phyloP scores from a whole-genome alignment of 2,888 invertebrate species.

The Scrobipalpa atriplicella region DNA sequence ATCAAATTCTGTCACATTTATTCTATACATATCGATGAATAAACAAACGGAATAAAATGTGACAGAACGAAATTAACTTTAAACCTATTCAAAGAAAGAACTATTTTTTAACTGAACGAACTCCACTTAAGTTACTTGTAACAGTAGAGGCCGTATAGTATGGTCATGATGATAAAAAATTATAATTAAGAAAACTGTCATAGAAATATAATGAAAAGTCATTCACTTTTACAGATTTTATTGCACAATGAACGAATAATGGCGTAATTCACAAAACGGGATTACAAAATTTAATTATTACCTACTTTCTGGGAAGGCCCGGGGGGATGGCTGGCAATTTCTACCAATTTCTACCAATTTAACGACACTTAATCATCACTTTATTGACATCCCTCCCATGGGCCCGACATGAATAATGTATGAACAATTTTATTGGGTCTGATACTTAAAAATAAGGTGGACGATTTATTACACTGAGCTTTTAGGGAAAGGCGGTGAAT shows the following conservation, averaged over 20 bases:
- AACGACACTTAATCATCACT: slow-evolving; percentile 44
- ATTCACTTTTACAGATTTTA: slow-evolving; percentile 8
- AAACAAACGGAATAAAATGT: too few relatives aligned
- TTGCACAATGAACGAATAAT: neutral
- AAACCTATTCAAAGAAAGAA: too few relatives aligned
- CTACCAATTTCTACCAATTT: slow-evolving; percentile 39
- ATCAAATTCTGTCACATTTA: too few relatives aligned
- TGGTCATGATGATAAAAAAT: too few relatives aligned
- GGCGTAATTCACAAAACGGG: slow-evolving; percentile 41
- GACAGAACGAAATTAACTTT: too few relatives aligned
- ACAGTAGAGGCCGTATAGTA: too few relatives aligned
- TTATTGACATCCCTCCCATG: slow-evolving; percentile 35
- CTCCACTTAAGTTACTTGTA: too few relatives aligned
- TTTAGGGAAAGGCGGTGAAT: slow-evolving; percentile 29
- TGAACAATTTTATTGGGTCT: slow-evolving; percentile 32
- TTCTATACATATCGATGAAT: too few relatives aligned
- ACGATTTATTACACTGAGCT: slow-evolving; percentile 26
- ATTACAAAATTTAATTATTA: slow-evolving; percentile 47
- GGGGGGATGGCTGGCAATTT: slow-evolving; percentile 32
- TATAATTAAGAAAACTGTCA: too few relatives aligned
- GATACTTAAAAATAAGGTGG: slow-evolving; percentile 33
- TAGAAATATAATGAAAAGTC: neutral
- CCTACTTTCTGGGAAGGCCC: slow-evolving; percentile 34
- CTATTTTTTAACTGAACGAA: too few relatives aligned
- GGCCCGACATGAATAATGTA: slow-evolving; percentile 33